Conservation (phyloP, 1,140 invertebrate genomes). For the Cydia splendana region DNA sequence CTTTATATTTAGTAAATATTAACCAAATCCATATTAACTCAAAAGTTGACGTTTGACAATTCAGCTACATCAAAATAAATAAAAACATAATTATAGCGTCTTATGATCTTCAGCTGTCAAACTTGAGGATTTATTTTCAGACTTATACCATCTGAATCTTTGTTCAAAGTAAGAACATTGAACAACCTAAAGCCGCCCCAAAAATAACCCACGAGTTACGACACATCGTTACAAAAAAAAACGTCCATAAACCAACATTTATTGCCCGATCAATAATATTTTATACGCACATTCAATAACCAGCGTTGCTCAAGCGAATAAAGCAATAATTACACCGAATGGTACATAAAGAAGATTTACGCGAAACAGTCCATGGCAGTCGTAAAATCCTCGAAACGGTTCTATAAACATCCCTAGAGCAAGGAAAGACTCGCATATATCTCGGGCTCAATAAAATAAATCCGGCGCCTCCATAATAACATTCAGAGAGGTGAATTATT, state of each 20-base stretch:
- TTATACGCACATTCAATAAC: conserved; percentile 74
- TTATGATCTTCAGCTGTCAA: too few species aligned
- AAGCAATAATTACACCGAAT: conserved; percentile 70
- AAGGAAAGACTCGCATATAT: conserved; percentile 73
- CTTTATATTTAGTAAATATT: too few species aligned
- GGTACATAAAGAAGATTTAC: conserved; percentile 73
- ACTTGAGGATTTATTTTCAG: not conserved
- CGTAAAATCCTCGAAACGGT: conserved; percentile 65
- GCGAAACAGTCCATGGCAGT: conserved; percentile 55
- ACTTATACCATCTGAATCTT: conserved; percentile 38
- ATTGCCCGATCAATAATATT: conserved; percentile 73
- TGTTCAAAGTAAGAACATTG: conserved; percentile 34
- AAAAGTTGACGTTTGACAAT: too few species aligned
- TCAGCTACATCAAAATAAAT: too few species aligned
- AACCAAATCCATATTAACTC: too few species aligned
- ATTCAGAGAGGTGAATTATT: conserved; percentile 76
- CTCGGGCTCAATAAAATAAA: conserved; percentile 76
- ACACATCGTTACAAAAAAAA: conserved; percentile 62
- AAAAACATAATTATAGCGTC: too few species aligned
- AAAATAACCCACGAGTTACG: conserved; percentile 52
- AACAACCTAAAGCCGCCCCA: conserved; percentile 44
- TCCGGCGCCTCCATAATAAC: conserved; percentile 74
- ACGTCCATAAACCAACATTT: conserved; percentile 70
- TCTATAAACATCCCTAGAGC: conserved; percentile 70
- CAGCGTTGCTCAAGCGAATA: conserved; percentile 66